These are phyloP conservation scores for Apus apus DNA, from an alignment of 2,113 vertebrate species.

Conservation along the genomic window DNA sequence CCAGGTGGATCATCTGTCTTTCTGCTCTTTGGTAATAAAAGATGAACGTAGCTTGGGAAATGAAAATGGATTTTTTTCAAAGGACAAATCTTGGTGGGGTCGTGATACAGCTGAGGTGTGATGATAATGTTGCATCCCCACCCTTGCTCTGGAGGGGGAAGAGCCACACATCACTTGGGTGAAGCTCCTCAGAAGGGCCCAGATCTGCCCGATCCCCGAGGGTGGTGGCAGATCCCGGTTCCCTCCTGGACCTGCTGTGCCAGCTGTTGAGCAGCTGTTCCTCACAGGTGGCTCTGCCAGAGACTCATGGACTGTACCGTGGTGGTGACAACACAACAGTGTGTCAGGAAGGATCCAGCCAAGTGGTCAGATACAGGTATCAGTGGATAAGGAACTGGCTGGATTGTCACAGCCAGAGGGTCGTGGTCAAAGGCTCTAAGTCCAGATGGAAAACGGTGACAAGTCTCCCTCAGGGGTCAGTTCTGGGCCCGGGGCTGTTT, in stretches of 20 bases:
- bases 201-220: too few species aligned
- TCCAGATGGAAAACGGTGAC: too few species aligned
- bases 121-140: not conserved
- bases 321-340: not conserved
- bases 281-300: not conserved
- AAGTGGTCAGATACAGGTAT: not conserved
- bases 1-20: not conserved
- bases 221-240: too few species aligned
- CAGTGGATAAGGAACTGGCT: too few species aligned
- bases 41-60: not conserved
- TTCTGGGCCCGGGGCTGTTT: too few species aligned
- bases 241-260: too few species aligned
- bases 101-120: not conserved
- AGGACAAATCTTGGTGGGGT: not conserved
- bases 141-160: not conserved
- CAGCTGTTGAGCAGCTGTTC: too few species aligned
- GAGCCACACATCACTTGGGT: rapidly evolving
- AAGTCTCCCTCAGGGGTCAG: too few species aligned
- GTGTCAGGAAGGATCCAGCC: not conserved
- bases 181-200: too few species aligned
- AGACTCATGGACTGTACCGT: not conserved
- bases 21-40: not conserved
- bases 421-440: too few species aligned
- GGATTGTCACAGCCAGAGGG: too few species aligned
- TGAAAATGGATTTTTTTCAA: not conserved